A percentile compares a stretch with the other conserved stretches of the same genome.
phyloP scores from a whole-genome alignment of 2,888 invertebrate species.

The Syrista parreyssii region DNA sequence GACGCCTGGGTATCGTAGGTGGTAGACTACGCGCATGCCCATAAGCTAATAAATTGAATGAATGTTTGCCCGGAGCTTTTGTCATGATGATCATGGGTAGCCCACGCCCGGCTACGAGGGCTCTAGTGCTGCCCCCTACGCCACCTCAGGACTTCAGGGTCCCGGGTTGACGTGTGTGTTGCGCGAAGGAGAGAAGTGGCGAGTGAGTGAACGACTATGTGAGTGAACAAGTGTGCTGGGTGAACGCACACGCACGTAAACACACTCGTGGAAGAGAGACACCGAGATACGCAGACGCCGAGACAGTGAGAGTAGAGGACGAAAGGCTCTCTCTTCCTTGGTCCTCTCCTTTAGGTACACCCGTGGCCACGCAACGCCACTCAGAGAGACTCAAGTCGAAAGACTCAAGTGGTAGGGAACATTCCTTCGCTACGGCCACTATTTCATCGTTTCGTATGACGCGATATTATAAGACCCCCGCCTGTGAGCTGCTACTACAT shows the following conservation, averaged over 20 bases:
- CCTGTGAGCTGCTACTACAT: conserved; percentile 60
- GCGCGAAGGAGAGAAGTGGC: background rate
- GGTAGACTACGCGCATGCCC: conserved; percentile 44
- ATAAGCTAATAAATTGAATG: conserved; percentile 63
- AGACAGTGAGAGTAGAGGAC: background rate
- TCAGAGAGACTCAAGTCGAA: conserved; percentile 56
- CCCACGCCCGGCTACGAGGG: conserved; percentile 46
- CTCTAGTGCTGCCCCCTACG: conserved; percentile 11
- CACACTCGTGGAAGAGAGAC: background rate
- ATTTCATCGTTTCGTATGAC: conserved; percentile 66
- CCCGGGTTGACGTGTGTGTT: background rate
- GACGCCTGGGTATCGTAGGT: conserved; percentile 46
- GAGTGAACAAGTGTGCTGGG: background rate
- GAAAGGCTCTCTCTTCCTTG: background rate
- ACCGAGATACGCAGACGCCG: background rate
- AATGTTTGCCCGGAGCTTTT: conserved; percentile 59
- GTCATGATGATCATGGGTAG: conserved; percentile 60
- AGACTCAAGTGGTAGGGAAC: conserved; percentile 64
- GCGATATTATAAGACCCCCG: conserved; percentile 66
- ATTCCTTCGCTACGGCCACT: conserved; percentile 65
- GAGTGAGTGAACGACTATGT: background rate
- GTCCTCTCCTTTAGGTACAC: conserved; percentile 7
- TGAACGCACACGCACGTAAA: background rate
- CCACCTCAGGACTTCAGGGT: background rate
- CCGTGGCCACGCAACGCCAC: conserved; percentile 53